A percentile compares a stretch with the other conserved stretches of the same genome.
Conservation (phyloP, 2,113 vertebrate genomes). For the Tenrec ecaudatus region DNA sequence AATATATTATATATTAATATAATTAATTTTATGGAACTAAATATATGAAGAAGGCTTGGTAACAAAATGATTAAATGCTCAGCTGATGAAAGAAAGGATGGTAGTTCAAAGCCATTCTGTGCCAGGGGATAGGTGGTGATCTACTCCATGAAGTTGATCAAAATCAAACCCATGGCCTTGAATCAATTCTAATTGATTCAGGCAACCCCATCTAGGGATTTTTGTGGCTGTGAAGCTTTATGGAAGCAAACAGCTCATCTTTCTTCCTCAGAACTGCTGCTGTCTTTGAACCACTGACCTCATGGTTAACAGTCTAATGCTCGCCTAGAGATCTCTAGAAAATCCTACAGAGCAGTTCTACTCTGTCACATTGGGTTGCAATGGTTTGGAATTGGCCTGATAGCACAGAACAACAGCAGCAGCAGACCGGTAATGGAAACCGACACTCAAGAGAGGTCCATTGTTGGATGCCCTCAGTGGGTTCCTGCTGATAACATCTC, state of each 20-base stretch:
- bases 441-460: neutral
- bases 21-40: conserved; percentile 19
- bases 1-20: too few relatives aligned
- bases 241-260: too few relatives aligned
- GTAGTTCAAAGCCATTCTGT: neutral
- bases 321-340: too few relatives aligned
- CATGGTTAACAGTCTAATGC: too few relatives aligned
- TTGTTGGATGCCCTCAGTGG: too few relatives aligned
- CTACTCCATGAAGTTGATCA: neutral
- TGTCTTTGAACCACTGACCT: too few relatives aligned
- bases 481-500: too few relatives aligned
- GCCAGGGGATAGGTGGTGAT: neutral
- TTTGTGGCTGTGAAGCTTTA: too few relatives aligned
- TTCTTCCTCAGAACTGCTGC: too few relatives aligned
- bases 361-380: neutral
- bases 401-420: neutral
- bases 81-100: neutral
- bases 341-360: neutral
- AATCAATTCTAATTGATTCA: neutral
- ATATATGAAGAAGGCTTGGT: neutral
- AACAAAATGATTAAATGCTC: neutral
- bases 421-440: neutral
- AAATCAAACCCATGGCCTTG: too few relatives aligned
- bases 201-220: neutral
- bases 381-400: neutral